Evolutionary conservation across 2,888 invertebrate genomes (phyloP).

Genomic region (Drosophila cognata): DNA sequence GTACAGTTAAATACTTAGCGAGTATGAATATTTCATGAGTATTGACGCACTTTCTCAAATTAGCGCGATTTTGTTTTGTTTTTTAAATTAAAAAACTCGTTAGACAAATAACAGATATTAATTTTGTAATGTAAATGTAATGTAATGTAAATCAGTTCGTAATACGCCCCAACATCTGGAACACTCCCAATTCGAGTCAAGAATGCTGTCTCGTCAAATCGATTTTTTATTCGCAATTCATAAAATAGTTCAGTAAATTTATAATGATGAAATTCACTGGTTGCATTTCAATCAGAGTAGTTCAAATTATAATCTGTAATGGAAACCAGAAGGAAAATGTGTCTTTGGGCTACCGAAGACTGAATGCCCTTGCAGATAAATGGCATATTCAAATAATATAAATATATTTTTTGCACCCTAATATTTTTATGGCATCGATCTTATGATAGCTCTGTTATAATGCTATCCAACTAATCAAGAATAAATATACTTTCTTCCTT

Average conservation of each 20-base stretch:
- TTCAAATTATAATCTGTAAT: slow-evolving; percentile 22
- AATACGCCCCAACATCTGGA: not conserved
- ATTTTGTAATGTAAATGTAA: no score
- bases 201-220: slow-evolving; percentile 55
- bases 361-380: slow-evolving; percentile 6
- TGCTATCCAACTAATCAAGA: not conserved
- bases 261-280: slow-evolving; percentile 68
- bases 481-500: not conserved
- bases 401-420: no score
- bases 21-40: not conserved
- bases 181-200: slow-evolving; percentile 33
- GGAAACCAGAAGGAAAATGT: slow-evolving; percentile 2
- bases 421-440: not conserved
- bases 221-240: slow-evolving; percentile 47
- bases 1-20: not conserved
- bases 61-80: not conserved
- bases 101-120: not conserved
- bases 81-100: not conserved
- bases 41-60: not conserved
- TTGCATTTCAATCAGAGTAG: slow-evolving; percentile 58
- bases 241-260: slow-evolving; percentile 51
- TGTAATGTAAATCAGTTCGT: not conserved
- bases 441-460: not conserved
- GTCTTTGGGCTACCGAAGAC: not conserved
- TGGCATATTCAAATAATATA: not conserved